phyloP scores from a whole-genome alignment of 2,888 invertebrate genomes.

The Hesperia comma region DNA sequence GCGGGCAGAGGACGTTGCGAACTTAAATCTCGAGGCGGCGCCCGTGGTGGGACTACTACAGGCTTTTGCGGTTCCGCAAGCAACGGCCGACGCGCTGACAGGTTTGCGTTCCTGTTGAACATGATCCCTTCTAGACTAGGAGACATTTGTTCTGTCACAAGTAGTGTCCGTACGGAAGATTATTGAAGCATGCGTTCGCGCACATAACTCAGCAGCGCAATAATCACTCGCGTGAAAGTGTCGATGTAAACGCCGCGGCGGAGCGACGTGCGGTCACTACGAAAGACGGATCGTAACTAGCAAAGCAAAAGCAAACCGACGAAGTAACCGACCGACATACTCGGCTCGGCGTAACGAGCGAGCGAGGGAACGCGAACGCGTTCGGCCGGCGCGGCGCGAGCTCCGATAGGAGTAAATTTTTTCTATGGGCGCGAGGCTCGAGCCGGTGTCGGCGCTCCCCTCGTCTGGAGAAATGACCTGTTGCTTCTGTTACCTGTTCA shows the following conservation, averaged over 20 bases:
- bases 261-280: slow-evolving; percentile 51
- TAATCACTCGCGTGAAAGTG: slow-evolving; percentile 60
- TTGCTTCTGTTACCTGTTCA: slow-evolving; percentile 82
- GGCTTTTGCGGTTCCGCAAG: slow-evolving; percentile 79
- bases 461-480: slow-evolving; percentile 78
- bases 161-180: slow-evolving; percentile 54
- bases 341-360: slow-evolving; percentile 5
- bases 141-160: slow-evolving; percentile 81
- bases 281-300: slow-evolving; percentile 64
- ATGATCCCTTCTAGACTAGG: slow-evolving; percentile 80
- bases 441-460: slow-evolving; percentile 64
- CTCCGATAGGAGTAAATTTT: no score
- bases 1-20: slow-evolving; percentile 68
- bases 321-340: slow-evolving; percentile 1
- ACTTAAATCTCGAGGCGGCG: slow-evolving; percentile 73
- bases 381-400: no score
- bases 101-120: slow-evolving; percentile 77
- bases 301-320: no score
- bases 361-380: slow-evolving; percentile 28
- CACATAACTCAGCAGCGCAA: slow-evolving; percentile 71
- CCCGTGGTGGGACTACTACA: slow-evolving; percentile 73
- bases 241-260: slow-evolving; percentile 49
- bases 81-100: slow-evolving; percentile 79
- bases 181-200: slow-evolving; percentile 71
- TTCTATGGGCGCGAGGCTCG: no score